These are phyloP conservation scores for Leptothorax acervorum DNA, from an alignment of 2,888 invertebrate genomes.

Conservation along the genomic window DNA sequence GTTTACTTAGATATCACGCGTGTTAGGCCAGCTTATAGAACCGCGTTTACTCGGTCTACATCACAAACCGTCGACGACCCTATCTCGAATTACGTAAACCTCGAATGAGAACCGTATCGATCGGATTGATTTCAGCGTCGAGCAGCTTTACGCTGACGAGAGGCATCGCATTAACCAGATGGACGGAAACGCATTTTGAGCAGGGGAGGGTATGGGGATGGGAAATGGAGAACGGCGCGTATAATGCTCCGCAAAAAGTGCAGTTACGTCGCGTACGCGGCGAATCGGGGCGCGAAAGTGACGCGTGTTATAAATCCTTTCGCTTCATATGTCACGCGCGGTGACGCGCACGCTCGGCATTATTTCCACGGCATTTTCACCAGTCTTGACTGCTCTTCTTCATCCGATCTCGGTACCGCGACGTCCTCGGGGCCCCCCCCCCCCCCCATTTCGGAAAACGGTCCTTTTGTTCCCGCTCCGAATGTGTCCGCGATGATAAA, in stretches of 20 bases:
- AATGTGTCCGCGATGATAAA: conserved; percentile 35
- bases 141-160: conserved; percentile 1
- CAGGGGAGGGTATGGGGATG: not conserved
- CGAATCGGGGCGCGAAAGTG: conserved; percentile 17
- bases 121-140: conserved; percentile 30
- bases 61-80: conserved; percentile 13
- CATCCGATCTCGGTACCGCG: not conserved
- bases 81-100: conserved; percentile 32
- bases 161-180: conserved; percentile 13
- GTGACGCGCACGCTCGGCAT: not conserved
- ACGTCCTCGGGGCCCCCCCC: not conserved
- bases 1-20: conserved; percentile 9
- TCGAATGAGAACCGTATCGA: conserved; percentile 33
- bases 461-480: not conserved
- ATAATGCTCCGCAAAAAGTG: conserved; percentile 19
- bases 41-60: conserved; percentile 6
- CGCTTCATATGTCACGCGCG: conserved; percentile 22
- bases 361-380: conserved; percentile 6
- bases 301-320: conserved; percentile 21
- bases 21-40: conserved; percentile 15
- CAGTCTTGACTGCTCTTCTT: conserved; percentile 10
- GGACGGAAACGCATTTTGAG: not conserved
- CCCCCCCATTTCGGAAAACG: not conserved
- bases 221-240: conserved; percentile 16
- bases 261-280: not conserved